These are phyloP conservation scores for Sparus aurata DNA, from an alignment of 2,797 vertebrate genomes.

Conservation along the genomic window DNA sequence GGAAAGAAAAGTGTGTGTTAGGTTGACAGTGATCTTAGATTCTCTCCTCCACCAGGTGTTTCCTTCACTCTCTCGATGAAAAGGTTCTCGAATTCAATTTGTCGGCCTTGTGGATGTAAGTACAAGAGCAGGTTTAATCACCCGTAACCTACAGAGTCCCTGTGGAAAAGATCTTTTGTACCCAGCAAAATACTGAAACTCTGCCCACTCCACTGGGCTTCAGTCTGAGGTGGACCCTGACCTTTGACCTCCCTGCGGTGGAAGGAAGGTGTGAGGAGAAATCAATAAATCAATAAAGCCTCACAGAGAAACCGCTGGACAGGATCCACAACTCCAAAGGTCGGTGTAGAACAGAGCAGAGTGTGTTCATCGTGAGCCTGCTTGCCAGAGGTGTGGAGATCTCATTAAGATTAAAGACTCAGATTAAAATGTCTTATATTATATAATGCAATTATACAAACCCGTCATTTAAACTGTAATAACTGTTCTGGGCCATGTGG, in stretches of 20 bases:
- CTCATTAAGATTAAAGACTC: background rate
- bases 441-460: background rate
- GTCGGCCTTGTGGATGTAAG: background rate
- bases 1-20: conserved; percentile 19
- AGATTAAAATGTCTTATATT: no score
- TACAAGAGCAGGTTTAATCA: conserved; percentile 1
- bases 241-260: background rate
- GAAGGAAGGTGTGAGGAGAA: background rate
- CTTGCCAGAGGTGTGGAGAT: no score
- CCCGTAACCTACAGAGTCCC: background rate
- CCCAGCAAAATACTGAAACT: conserved; percentile 6
- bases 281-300: conserved; percentile 39
- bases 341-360: background rate
- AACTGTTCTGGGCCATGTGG: background rate
- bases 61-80: background rate
- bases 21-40: background rate
- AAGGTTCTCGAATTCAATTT: background rate
- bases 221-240: background rate
- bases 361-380: background rate
- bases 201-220: background rate
- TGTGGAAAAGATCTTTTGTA: conserved; percentile 4
- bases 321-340: background rate
- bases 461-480: background rate
- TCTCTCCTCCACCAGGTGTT: background rate
- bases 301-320: background rate